Percentiles rank a stretch among this genome's conserved stretches.
Evolutionary conservation across 2,888 invertebrate species (phyloP).

Genomic region (Drosophila anomelani): DNA sequence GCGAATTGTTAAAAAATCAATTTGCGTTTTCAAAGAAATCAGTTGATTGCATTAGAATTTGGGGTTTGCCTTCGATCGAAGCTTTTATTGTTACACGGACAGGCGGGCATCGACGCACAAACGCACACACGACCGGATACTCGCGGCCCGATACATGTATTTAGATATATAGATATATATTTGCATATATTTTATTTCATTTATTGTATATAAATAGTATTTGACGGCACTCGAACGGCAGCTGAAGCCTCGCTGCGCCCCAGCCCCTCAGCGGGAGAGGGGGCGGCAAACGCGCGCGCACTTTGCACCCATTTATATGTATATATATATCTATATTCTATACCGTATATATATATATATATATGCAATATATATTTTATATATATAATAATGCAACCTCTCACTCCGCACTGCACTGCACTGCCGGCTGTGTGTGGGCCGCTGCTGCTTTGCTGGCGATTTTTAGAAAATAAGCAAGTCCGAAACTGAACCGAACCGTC

Average conservation of each 20-base stretch:
- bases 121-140: slow-evolving; percentile 21
- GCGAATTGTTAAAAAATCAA: slow-evolving; percentile 59
- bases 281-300: slow-evolving; percentile 69
- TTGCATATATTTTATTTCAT: slow-evolving; percentile 68
- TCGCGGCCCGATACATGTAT: slow-evolving; percentile 37
- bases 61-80: slow-evolving; percentile 30
- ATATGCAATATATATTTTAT: slow-evolving; percentile 64
- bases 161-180: slow-evolving; percentile 34
- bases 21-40: slow-evolving; percentile 47
- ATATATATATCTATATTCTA: slow-evolving; percentile 61
- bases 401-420: slow-evolving; percentile 26
- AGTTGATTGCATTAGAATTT: slow-evolving; percentile 40
- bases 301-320: slow-evolving; percentile 59
- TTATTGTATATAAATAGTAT: slow-evolving; percentile 74
- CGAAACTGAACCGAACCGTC: slow-evolving; percentile 79
- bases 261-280: slow-evolving; percentile 35
- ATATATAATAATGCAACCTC: slow-evolving; percentile 70
- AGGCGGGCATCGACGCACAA: slow-evolving; percentile 38
- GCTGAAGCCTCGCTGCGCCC: slow-evolving; percentile 35
- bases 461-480: slow-evolving; percentile 81
- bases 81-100: slow-evolving; percentile 48
- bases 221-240: slow-evolving; percentile 65
- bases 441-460: slow-evolving; percentile 43
- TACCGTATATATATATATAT: slow-evolving; percentile 56
- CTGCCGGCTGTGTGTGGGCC: slow-evolving; percentile 53